Base-by-base conservation (phyloP, 2,113 vertebrate species). In the Cepphus grylle region DNA sequence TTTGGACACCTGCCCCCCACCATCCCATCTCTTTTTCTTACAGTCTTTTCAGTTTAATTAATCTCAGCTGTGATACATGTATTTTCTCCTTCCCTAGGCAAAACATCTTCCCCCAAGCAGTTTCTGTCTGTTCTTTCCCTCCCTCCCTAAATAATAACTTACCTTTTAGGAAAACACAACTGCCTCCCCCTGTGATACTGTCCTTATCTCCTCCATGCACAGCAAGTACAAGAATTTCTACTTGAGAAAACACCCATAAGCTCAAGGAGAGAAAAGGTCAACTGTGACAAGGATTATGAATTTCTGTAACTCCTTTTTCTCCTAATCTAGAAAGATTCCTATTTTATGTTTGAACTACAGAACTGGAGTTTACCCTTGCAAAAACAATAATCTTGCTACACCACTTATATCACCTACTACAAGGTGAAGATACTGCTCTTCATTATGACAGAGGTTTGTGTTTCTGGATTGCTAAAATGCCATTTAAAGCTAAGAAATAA, bases 151-250 rank as follows among this genome's bases (percentile, higher is more conserved):
- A 69, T 2, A 86, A 32, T 32, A 65, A 56, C 16, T 61, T 84
- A 81, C 80, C 72, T 89, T 76, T 81, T 69, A 27, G 63, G 30
- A 92, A 88, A 88, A 78, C 29, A 78, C 55, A 76, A 49, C 53
- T 74, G 52, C 52, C 70, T 85, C 18, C 36, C 38, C 69, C 65
- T 76, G 26, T 88, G 88, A 65, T 43, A 89, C 81, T 58, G 40
- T 89, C 69, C 78, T 94, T 94, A 95, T 94, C 70, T 84, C 40
- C 38, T 63, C 52, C 22, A 26, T 10, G 53, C 93, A 91, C 38
- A 96, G 78, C 77, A 94, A 89, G 80, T 96, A 94, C 86, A 85
- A 90, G 89, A 94, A 89, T 89, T 95, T 94, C 84, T 89, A 1
- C 80, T 87, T 73, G 73, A 85, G 86, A 95, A 96, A 95, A 92